These are phyloP conservation scores for Orthonyx spaldingii DNA, from an alignment of 2,113 vertebrate genomes.

Conservation along the genomic window DNA sequence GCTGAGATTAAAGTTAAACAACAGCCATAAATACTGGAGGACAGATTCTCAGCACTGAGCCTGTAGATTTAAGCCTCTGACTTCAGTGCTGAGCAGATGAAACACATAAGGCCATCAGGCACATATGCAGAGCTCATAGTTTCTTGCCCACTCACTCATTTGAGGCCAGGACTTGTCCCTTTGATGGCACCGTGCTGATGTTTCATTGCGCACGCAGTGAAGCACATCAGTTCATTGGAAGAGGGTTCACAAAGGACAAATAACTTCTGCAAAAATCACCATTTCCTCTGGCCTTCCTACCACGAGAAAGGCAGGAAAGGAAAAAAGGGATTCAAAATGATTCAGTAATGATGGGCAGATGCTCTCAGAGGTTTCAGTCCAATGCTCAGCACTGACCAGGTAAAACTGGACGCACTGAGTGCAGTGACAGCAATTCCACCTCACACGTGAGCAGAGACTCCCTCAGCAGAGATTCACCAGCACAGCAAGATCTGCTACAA, in stretches of 20 bases:
- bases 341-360: not conserved
- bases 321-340: not conserved
- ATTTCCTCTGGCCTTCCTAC: not conserved
- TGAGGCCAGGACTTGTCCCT: not conserved
- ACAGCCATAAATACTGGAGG: slow-evolving; percentile 12
- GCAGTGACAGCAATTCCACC: not conserved
- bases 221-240: not conserved
- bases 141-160: not conserved
- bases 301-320: not conserved
- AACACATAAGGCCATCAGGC: not conserved
- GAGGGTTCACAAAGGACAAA: not conserved
- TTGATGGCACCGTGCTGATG: not conserved
- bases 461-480: not conserved
- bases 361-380: not conserved
- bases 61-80: not conserved
- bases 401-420: not conserved
- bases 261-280: not conserved
- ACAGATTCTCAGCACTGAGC: not conserved
- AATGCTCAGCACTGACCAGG: not conserved
- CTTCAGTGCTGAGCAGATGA: not conserved
- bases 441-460: not conserved
- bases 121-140: not conserved
- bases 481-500: not conserved
- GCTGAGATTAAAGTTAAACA: slow-evolving; percentile 48
- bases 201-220: accelerated